Conservation (phyloP, 2,888 invertebrate species). For the Ariolimax columbianus region DNA sequence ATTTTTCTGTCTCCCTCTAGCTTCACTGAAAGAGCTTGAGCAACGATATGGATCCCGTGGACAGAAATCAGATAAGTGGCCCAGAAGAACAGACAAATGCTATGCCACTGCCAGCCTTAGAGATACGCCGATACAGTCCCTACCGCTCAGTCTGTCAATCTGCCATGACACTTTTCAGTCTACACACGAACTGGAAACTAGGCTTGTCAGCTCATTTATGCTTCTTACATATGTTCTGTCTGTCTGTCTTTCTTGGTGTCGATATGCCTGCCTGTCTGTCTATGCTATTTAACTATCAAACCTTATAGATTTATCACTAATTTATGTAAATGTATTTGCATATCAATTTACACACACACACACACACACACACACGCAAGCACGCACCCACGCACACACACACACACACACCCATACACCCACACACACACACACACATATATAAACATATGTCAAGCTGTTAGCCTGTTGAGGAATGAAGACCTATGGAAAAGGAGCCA, state of each 20-base stretch:
- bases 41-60: background rate
- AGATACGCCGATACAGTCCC: background rate
- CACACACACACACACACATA: too few species aligned
- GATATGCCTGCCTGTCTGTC: background rate
- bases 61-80: background rate
- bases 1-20: too few species aligned
- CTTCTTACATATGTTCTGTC: background rate
- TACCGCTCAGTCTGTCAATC: background rate
- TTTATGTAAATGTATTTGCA: too few species aligned
- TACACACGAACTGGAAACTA: constrained; percentile 13
- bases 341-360: background rate
- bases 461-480: too few species aligned
- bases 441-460: too few species aligned
- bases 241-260: background rate
- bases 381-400: too few species aligned
- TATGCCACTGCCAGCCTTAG: background rate
- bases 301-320: too few species aligned
- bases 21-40: background rate
- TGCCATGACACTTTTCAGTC: constrained; percentile 4
- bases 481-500: too few species aligned
- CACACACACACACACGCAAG: too few species aligned
- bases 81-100: background rate
- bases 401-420: too few species aligned
- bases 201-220: constrained; percentile 19
- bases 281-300: background rate